A percentile compares a stretch with the other conserved stretches of the same genome.
Conservation (phyloP, 2,113 vertebrate genomes). For the Zosterops japonicus region DNA sequence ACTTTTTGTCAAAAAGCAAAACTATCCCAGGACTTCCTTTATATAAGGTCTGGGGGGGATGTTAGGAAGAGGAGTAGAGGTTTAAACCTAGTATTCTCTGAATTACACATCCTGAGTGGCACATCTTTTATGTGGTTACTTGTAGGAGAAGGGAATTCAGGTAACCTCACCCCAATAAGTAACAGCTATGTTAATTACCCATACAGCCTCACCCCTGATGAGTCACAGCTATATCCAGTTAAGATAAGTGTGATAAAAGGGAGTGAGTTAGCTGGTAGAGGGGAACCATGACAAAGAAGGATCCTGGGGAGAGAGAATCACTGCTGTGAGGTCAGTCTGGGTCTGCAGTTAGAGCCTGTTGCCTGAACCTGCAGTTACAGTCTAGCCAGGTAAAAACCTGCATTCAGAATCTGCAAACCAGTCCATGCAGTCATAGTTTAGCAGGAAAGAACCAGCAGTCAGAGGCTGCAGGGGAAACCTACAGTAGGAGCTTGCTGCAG, state of each 20-base stretch:
- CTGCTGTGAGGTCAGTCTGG: neutral
- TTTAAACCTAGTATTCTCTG: neutral
- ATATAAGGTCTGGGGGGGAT: accelerated
- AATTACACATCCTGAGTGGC: neutral
- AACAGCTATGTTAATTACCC: neutral
- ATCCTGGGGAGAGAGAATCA: neutral
- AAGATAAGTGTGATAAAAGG: neutral
- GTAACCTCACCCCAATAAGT: neutral
- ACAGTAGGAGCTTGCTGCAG: neutral
- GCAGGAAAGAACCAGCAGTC: neutral
- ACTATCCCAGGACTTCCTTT: neutral
- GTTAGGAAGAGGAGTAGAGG: neutral
- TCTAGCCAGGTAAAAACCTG: too few relatives aligned
- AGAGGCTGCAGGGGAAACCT: neutral
- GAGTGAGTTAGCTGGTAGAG: neutral
- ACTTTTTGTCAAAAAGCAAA: neutral
- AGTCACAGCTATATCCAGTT: neutral
- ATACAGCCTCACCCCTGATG: neutral
- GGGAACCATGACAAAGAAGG: neutral
- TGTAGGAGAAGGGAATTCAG: neutral
- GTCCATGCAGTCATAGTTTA: too few relatives aligned
- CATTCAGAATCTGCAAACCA: neutral
- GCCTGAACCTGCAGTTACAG: too few relatives aligned
- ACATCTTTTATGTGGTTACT: neutral
- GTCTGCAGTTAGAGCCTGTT: neutral